Evolutionary conservation across 2,113 vertebrate genomes (phyloP).

Genomic region (Tragelaphus imberbis): DNA sequence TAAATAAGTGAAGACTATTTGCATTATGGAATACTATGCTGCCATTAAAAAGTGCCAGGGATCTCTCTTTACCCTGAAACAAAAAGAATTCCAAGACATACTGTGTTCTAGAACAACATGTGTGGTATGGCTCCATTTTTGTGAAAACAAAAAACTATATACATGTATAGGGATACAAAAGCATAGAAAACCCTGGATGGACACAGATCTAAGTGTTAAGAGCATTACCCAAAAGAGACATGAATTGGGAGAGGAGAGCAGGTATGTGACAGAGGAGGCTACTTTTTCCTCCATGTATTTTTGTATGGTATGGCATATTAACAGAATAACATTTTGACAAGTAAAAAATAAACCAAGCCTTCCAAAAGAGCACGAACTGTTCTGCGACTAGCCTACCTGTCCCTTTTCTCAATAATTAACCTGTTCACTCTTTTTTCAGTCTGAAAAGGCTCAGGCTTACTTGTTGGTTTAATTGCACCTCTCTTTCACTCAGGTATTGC

Average conservation of each 20-base stretch:
- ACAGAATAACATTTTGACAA: slow-evolving; percentile 10
- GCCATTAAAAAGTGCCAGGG: background rate
- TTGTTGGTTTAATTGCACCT: background rate
- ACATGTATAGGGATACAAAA: background rate
- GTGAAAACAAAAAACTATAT: background rate
- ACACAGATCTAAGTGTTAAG: background rate
- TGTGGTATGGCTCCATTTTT: background rate
- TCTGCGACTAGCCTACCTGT: background rate
- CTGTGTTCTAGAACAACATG: background rate
- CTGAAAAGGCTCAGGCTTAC: background rate
- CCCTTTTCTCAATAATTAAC: background rate
- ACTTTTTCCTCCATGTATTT: background rate
- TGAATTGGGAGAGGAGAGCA: background rate
- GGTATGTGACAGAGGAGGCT: background rate
- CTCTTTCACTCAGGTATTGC: background rate
- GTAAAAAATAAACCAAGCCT: background rate
- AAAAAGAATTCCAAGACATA: background rate
- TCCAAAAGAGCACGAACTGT: background rate
- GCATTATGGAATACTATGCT: background rate
- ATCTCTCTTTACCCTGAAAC: background rate
- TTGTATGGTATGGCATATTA: background rate
- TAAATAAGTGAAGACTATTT: background rate
- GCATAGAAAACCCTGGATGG: background rate
- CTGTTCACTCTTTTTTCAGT: background rate
- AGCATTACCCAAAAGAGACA: background rate